Base-by-base conservation (phyloP, 30 jellyfish, hydroid and myxozoan species). In the Turritopsis dohrnii region DNA sequence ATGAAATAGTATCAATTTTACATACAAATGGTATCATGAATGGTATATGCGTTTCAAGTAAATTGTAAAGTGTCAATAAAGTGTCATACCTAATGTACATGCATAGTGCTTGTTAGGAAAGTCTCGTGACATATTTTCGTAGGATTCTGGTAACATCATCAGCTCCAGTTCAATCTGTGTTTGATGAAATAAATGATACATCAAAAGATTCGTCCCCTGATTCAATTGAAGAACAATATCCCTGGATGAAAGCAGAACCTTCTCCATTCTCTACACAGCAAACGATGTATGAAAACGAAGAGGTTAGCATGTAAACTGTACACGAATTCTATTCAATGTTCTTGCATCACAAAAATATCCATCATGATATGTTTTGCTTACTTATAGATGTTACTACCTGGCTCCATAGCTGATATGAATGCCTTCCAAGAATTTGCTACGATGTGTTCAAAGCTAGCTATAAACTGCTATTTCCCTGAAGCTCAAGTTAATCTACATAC, bases 201-300 rank as follows among this genome's bases (percentile, higher is more conserved):
- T 52, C 90, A 25, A 87, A 91, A 31, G 74, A 80, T 72, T 89
- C 99, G 3, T 96, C 89, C 21, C 89, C 93, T 30, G 96, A 89
- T 72, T 94, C 99, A 16, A 75, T 94, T 25, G 99, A 94, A 52
- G 96, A 89, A 20, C 52, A 87, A 7, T 87, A 75, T 72, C 93
- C 94, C 8, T 94, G 99, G 99, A 71, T 87, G 73, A 94, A 89
- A 65, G 54, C 96, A 0, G 96, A 88, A 65, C 99, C 99, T 8
- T 88, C 96, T 3, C 99, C 99, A 16, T 94, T 94, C 69, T 81
- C 99, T 66, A 71, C 96, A 4, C 90, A 89, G 29, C 96, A 96
- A 18, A 93, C 89, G 18, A 94, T 94, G 99, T 94, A 79, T 72
- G 99, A 94, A 80, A 80, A 85, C 24, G 96, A 88, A 29, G 96